Base-by-base conservation (phyloP, 2,797 vertebrate genomes). In the Buceros bicornis region DNA sequence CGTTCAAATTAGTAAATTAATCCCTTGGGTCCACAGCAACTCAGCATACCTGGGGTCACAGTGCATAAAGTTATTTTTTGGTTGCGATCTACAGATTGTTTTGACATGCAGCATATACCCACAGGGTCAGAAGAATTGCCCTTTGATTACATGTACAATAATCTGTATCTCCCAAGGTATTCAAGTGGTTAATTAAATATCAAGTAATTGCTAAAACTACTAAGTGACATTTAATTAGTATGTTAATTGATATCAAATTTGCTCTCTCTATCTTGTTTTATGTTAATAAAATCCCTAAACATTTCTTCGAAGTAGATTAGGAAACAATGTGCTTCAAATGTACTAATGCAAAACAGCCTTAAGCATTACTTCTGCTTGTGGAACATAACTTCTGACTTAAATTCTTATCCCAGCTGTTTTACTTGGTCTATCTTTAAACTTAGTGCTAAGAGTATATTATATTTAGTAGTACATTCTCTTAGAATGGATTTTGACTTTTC, bases 141-240 rank as follows among this genome's bases (percentile, higher is more conserved):
- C 96, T 98, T 97, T 97, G 88, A 91, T 94, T 97, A 90, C 82
- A 87, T 29, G 90, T 96, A 97, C 96, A 95, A 92, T 91, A 95
- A 96, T 96, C 66, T 77, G 64, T 87, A 89, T 82, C 60, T 97
- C 96, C 96, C 97, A 95, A 97, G 93, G 88, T 97, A 96, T 89
- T 96, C 93, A 96, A 96, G 93, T 97, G 76, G 93, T 97, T 98
- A 98, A 98, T 98, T 98, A 98, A 97, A 97, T 97, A 97, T 97
- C 92, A 97, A 98, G 90, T 97, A 97, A 97, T 97, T 98, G 95
- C 95, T 95, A 97, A 97, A 96, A 96, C 96, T 96, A 95, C 95
- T 96, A 97, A 98, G 87, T 97, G 97, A 97, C 97, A 97, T 97
- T 97, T 98, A 98, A 97, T 98, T 97, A 97, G 95, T 95, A 97